These are phyloP conservation scores for Esox masquinongy DNA, from an alignment of 2,797 vertebrate species.

Conservation along the genomic window DNA sequence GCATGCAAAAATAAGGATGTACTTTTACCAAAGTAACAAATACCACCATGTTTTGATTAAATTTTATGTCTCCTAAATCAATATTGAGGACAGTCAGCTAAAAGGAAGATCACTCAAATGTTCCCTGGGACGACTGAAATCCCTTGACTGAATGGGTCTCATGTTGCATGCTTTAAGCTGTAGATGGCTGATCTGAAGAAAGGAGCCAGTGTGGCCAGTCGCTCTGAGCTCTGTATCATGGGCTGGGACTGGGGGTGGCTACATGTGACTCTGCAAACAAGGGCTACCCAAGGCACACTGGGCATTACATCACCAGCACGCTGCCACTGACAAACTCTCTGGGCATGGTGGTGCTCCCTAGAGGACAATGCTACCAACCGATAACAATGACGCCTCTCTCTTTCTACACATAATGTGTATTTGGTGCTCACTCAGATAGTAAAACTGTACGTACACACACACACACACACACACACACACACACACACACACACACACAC, in stretches of 20 bases:
- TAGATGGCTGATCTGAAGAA: conserved; percentile 29
- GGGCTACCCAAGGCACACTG: conserved; percentile 54
- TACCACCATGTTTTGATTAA: too few relatives aligned
- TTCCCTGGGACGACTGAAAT: too few relatives aligned
- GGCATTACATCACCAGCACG: conserved; percentile 72
- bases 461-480: too few relatives aligned
- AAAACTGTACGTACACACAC: conserved; percentile 21
- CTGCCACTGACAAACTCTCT: conserved; percentile 59
- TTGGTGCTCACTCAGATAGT: conserved; percentile 6
- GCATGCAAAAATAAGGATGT: too few relatives aligned
- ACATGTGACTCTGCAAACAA: conserved; percentile 77
- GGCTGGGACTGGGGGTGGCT: conserved; percentile 42
- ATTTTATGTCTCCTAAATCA: too few relatives aligned
- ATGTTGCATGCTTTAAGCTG: conserved; percentile 2
- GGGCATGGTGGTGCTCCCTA: conserved; percentile 63
- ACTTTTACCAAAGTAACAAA: too few relatives aligned
- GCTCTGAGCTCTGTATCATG: conserved; percentile 23
- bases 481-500: too few relatives aligned
- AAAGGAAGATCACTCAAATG: too few relatives aligned
- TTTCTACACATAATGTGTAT: conserved; percentile 17
- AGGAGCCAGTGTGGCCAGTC: conserved; percentile 36
- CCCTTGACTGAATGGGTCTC: conserved; percentile 6
- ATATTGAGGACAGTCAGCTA: too few relatives aligned
- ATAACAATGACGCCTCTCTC: conserved; percentile 55
- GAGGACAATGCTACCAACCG: conserved; percentile 61